Evolutionary conservation across 2,113 vertebrate genomes (phyloP).

Genomic region (Dolichotis patagonum): DNA sequence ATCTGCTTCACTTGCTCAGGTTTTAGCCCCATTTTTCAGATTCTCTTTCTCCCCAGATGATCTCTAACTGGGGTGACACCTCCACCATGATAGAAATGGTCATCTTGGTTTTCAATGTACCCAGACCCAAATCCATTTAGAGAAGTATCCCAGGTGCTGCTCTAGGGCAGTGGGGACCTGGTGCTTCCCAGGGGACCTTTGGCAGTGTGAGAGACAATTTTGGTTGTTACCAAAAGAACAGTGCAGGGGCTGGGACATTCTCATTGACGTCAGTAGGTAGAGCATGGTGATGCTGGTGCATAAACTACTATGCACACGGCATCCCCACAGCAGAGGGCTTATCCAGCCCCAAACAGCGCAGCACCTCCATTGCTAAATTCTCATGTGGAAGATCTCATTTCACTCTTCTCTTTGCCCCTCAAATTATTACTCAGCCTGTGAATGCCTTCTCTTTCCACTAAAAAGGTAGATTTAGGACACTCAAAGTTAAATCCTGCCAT

Average conservation of each 20-base stretch:
- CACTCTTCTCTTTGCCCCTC: neutral
- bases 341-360: no score
- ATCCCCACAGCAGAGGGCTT: neutral
- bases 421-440: neutral
- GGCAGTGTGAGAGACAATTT: neutral
- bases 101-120: neutral
- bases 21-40: neutral
- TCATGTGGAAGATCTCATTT: neutral
- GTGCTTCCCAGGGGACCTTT: no score
- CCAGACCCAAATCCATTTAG: neutral
- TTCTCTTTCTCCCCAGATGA: neutral
- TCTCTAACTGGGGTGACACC: neutral
- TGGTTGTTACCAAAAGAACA: neutral
- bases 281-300: neutral
- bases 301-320: fast-evolving
- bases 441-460: neutral
- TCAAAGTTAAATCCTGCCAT: neutral
- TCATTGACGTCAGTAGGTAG: no score
- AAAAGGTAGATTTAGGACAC: neutral
- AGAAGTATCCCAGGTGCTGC: neutral
- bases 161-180: neutral
- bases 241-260: fast-evolving
- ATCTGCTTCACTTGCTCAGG: neutral
- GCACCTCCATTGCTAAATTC: fast-evolving
- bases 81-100: fast-evolving